Base-by-base conservation (phyloP, 1,140 invertebrate genomes). In the Scaptomyza pallida region DNA sequence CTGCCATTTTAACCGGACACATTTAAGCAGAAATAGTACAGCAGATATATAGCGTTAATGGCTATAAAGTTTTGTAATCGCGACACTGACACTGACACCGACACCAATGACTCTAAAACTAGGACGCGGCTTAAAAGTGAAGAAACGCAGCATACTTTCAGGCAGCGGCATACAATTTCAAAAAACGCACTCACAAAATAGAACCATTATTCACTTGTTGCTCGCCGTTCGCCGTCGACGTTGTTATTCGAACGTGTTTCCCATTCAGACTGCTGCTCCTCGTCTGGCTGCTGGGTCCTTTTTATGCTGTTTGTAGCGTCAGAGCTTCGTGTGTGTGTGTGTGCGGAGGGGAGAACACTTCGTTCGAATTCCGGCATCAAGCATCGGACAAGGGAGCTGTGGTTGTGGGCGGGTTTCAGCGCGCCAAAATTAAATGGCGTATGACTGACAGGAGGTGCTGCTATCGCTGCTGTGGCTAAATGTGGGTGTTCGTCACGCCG, bases 371-470 rank as follows among this genome's bases (percentile, higher is more conserved):
- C 21, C 75, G 75, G 43, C 26, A 72, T 44, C 10, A 12, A 9
- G 13, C n/a, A n/a, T n/a, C n/a, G n/a, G n/a, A n/a, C n/a, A n/a
- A 12, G 17, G 15, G 16, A 35, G 35, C 19, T 21, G 19, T 8
- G 30, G 43, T n/a, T 56, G 60, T 43, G 56, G 64, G 23, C 35
- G 51, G 40, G 26, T 30, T 30, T 19, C 19, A 41, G 59, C 73
- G 64, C 81, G 76, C 67, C 76, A 76, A 79, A 76, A 76, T 73
- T 62, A 86, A 83, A 74, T 65, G 80, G 67, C 78, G 72, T 69
- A 63, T 73, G 80, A 79, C 60, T 78, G 78, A 70, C 64, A 67
- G 59, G 30, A 62, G 44, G 51, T 45, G 35, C 33, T 26, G 19
- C 48, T 40, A 19, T 51, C 10, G 43, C 41, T 52, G 40, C 54